Evolutionary conservation across 2,888 invertebrate species (phyloP).

Genomic region (Leuctra nigra): DNA sequence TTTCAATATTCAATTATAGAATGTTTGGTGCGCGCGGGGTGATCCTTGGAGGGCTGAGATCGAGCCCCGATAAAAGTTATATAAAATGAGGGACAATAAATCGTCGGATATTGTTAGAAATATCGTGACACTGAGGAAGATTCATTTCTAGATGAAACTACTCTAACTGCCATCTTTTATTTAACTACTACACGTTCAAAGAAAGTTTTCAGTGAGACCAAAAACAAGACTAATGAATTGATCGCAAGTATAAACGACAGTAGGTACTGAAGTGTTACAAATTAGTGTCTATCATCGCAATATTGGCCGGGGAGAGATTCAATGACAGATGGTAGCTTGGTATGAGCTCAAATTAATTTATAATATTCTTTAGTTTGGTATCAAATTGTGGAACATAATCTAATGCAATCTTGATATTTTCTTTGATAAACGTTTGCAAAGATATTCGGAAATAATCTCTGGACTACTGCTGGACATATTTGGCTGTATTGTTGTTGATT

Average conservation of each 20-base stretch:
- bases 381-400: no score
- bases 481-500: no score
- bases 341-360: no score
- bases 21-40: neutral
- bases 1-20: conserved; percentile 30
- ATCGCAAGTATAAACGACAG: neutral
- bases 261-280: neutral
- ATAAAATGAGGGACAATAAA: conserved; percentile 5
- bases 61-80: neutral
- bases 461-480: no score
- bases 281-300: neutral
- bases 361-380: no score
- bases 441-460: no score
- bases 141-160: neutral
- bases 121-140: conserved; percentile 1
- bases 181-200: neutral
- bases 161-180: neutral
- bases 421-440: no score
- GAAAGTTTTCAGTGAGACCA: no score
- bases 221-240: no score
- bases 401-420: no score
- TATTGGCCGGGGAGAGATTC: no score
- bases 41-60: conserved; percentile 2
- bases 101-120: conserved; percentile 10
- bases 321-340: no score